These are phyloP conservation scores for Leptinotarsa juncta DNA, from an alignment of 2,888 invertebrate genomes.

Conservation along the genomic window DNA sequence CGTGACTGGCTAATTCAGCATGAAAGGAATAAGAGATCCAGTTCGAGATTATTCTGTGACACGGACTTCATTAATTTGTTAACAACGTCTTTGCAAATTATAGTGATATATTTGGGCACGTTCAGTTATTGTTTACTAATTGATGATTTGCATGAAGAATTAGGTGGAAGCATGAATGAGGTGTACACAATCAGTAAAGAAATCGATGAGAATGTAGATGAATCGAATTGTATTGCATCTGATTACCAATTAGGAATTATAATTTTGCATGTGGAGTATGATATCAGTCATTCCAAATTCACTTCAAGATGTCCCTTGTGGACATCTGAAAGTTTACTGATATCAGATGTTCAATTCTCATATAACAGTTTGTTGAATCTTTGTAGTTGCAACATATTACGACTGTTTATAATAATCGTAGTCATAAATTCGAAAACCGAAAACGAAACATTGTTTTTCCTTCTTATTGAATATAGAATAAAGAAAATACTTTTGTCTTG, in stretches of 20 bases:
- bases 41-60: background rate
- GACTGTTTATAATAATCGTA: too few species aligned
- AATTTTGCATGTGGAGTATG: background rate
- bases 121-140: constrained; percentile 3
- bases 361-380: too few species aligned
- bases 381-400: too few species aligned
- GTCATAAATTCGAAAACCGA: too few species aligned
- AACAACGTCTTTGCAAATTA: constrained; percentile 10
- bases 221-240: background rate
- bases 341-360: too few species aligned
- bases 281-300: too few species aligned
- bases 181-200: background rate
- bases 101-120: background rate
- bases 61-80: background rate
- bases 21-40: background rate
- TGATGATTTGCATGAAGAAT: background rate
- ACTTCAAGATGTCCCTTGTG: too few species aligned
- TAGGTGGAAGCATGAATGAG: background rate
- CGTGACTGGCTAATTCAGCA: background rate
- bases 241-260: background rate
- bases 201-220: background rate
- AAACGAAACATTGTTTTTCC: too few species aligned
- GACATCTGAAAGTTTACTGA: too few species aligned
- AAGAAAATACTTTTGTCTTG: too few species aligned
- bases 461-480: too few species aligned